These are phyloP conservation scores for Apogon talboti DNA, from an alignment of 2,797 vertebrate genomes.

Conservation along the genomic window DNA sequence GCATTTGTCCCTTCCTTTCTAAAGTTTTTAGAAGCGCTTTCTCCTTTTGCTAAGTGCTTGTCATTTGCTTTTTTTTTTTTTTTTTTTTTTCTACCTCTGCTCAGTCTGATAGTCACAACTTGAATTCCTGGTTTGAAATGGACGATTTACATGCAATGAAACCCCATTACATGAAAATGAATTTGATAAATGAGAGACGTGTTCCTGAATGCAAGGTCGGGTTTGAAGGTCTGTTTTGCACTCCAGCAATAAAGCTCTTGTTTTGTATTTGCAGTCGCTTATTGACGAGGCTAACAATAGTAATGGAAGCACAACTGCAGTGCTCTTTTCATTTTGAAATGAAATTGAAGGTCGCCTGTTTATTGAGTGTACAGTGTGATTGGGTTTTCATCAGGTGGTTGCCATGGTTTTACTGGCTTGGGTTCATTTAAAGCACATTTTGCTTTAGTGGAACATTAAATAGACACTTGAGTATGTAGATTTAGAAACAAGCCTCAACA, in stretches of 20 bases:
- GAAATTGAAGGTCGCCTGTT: slow-evolving; percentile 55
- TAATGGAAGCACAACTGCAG: slow-evolving; percentile 51
- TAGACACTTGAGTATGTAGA: slow-evolving; percentile 18
- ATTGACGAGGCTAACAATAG: slow-evolving; percentile 54
- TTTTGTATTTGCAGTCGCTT: slow-evolving; percentile 53
- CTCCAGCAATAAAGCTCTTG: slow-evolving; percentile 56
- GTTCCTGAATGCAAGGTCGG: slow-evolving; percentile 38
- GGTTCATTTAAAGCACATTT: slow-evolving; percentile 49
- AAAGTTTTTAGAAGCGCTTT: background rate
- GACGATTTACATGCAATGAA: slow-evolving; percentile 59
- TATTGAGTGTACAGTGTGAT: slow-evolving; percentile 56
- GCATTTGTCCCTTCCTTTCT: background rate
- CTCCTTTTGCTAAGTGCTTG: slow-evolving; percentile 4
- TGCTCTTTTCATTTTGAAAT: slow-evolving; percentile 53
- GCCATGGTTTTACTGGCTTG: slow-evolving; percentile 55
- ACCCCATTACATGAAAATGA: slow-evolving; percentile 69
- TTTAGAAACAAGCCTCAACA: background rate
- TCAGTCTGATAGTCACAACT: slow-evolving; percentile 16
- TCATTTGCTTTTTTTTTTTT: slow-evolving; percentile 10
- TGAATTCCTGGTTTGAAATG: slow-evolving; percentile 48
- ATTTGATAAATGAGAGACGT: slow-evolving; percentile 55
- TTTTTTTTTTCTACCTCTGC: no score
- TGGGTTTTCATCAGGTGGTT: slow-evolving; percentile 60
- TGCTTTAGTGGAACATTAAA: slow-evolving; percentile 38
- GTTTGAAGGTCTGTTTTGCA: slow-evolving; percentile 58